A percentile compares a stretch with the other conserved stretches of the same genome.
Conservation (phyloP, 2,888 invertebrate genomes). For the Lasioglossum oenotherae region DNA sequence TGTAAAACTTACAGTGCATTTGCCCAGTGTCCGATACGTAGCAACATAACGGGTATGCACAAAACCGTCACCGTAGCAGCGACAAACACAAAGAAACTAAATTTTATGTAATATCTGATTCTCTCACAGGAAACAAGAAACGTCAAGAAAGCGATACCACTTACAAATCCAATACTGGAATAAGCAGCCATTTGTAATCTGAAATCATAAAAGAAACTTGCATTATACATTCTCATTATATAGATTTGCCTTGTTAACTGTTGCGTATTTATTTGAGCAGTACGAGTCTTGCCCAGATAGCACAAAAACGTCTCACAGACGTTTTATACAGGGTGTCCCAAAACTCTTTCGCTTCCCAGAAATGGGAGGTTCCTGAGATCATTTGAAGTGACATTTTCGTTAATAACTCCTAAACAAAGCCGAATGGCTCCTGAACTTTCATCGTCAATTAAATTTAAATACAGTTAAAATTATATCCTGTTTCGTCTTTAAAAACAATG, state of each 20-base stretch:
- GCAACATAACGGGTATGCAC: background rate
- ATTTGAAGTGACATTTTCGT: no score
- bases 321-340: no score
- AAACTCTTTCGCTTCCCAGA: no score
- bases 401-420: no score
- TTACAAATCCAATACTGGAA: background rate
- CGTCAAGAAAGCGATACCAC: background rate
- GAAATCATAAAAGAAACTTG: background rate
- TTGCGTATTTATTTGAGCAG: background rate
- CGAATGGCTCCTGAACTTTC: no score
- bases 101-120: constrained; percentile 7
- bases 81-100: background rate
- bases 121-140: background rate
- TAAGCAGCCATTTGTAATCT: background rate
- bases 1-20: constrained; percentile 3
- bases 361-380: no score
- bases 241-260: background rate
- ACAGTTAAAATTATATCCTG: no score
- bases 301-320: no score
- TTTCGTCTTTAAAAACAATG: no score
- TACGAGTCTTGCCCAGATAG: no score
- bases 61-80: background rate
- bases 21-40: background rate
- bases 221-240: background rate
- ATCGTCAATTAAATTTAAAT: no score